Conservation (phyloP, 2,113 vertebrate genomes). For the Sapajus apella region DNA sequence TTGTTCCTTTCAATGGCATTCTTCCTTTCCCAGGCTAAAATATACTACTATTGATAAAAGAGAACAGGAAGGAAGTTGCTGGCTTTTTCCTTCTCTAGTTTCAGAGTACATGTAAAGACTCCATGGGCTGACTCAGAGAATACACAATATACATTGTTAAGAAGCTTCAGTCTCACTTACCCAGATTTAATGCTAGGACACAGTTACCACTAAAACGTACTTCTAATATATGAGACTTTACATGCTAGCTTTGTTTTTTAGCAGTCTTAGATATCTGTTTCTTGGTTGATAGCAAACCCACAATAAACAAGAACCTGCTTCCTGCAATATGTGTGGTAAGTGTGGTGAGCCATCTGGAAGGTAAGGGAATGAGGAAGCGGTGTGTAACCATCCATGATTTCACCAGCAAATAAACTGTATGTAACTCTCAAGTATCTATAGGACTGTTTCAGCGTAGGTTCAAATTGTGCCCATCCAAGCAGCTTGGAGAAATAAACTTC, state of each 20-base stretch:
- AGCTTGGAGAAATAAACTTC: not conserved
- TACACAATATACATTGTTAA: constrained; percentile 30
- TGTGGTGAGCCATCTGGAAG: not conserved
- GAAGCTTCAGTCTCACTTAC: not conserved
- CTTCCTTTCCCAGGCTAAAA: constrained; percentile 53
- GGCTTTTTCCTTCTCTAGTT: constrained; percentile 12
- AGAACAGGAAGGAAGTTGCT: constrained; percentile 54
- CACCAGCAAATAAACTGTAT: not conserved
- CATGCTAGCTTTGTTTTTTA: not conserved
- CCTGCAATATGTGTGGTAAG: not conserved
- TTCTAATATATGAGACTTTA: not conserved
- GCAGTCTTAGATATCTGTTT: not conserved
- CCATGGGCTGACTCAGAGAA: not conserved
- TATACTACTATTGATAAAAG: not conserved
- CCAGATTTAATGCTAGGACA: constrained; percentile 15
- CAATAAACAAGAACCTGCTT: not conserved
- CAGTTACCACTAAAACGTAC: not conserved
- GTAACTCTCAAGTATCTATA: not conserved
- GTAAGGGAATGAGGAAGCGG: not conserved
- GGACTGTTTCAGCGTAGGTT: not conserved
- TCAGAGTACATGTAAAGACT: constrained; percentile 11
- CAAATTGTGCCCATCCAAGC: not conserved
- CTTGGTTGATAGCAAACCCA: not conserved
- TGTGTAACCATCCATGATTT: not conserved
- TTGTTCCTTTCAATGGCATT: constrained; percentile 26